Conservation (phyloP, 2,113 vertebrate genomes). For the Corynorhinus townsendii region DNA sequence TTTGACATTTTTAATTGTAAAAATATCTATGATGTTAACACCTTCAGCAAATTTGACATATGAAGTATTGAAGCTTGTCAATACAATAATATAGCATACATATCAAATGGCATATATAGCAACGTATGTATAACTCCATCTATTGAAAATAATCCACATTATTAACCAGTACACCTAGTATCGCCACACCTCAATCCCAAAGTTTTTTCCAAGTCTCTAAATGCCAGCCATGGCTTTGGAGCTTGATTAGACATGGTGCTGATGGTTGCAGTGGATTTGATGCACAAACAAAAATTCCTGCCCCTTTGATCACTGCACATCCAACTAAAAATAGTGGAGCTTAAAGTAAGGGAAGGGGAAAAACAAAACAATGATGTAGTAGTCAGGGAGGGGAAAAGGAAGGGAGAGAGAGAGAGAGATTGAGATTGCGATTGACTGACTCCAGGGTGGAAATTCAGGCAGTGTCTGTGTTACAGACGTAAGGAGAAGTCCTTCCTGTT, state of each 20-base stretch:
- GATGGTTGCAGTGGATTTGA: background rate
- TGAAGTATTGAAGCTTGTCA: too few relatives aligned
- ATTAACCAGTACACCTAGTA: background rate
- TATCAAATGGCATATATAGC: too few relatives aligned
- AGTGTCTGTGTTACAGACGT: background rate
- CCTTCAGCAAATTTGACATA: too few relatives aligned
- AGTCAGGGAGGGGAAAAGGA: background rate
- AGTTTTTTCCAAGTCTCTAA: background rate
- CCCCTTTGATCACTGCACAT: background rate
- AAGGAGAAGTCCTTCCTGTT: background rate
- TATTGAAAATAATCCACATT: too few relatives aligned
- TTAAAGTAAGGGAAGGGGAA: background rate
- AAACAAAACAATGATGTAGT: background rate
- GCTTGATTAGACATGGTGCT: background rate
- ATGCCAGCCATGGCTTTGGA: background rate
- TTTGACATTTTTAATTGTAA: too few relatives aligned
- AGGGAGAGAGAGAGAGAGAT: background rate
- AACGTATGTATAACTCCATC: too few relatives aligned
- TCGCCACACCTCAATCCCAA: background rate
- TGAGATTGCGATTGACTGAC: background rate
- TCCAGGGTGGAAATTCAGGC: background rate
- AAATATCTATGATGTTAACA: too few relatives aligned
- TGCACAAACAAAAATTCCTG: background rate
- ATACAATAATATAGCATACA: too few relatives aligned
- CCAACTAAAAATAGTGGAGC: background rate